Conservation (phyloP, 2,888 invertebrate species). For the Scaptodrosophila latifasciaeformis region DNA sequence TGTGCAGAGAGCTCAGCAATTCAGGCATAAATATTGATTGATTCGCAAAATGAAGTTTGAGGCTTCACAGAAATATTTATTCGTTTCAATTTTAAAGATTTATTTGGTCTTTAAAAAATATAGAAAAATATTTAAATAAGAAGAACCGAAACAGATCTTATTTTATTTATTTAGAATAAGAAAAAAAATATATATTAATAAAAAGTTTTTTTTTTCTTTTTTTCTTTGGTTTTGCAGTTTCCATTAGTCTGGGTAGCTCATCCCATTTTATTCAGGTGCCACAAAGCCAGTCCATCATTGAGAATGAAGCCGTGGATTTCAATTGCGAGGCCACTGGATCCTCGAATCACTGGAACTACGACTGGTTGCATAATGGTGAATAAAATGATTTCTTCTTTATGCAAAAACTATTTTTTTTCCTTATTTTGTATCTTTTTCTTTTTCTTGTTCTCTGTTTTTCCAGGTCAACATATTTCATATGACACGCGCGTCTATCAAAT, state of each 20-base stretch:
- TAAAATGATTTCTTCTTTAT: constrained; percentile 10
- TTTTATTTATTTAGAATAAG: not conserved
- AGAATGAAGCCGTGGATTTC: constrained; percentile 71
- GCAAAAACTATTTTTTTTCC: no score
- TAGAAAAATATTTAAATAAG: not conserved
- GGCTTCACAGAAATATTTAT: no score
- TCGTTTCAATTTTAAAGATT: no score
- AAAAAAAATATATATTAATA: not conserved
- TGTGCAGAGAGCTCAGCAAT: no score
- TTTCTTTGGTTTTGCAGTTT: not conserved
- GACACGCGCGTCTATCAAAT: constrained; percentile 71
- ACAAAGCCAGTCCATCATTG: constrained; percentile 72
- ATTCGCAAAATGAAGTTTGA: no score
- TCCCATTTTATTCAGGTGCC: constrained; percentile 72
- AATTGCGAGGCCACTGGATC: constrained; percentile 68
- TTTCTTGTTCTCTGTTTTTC: no score
- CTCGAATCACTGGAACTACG: constrained; percentile 62
- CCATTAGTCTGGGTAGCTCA: constrained; percentile 30
- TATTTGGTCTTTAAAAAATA: no score
- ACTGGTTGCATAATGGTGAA: constrained; percentile 74
- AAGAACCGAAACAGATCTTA: not conserved
- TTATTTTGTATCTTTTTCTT: no score
- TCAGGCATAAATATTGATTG: no score
- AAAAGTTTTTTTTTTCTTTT: not conserved
- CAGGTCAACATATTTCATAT: constrained; percentile 71